Conservation (phyloP, 2,797 vertebrate species). For the Pyrrhura leucotis region DNA sequence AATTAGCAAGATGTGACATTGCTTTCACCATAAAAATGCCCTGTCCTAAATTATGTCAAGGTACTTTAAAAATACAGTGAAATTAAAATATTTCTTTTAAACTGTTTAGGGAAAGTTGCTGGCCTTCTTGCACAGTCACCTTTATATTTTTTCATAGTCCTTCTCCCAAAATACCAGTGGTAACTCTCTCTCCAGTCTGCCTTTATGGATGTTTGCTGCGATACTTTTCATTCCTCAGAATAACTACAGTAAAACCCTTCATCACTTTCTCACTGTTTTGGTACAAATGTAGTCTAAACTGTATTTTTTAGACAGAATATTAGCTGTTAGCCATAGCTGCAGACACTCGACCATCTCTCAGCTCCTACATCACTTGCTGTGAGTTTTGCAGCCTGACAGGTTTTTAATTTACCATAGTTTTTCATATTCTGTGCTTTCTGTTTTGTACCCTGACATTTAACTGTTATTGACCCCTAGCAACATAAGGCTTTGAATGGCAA, state of each 20-base stretch:
- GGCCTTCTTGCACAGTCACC: not conserved
- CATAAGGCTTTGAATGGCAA: not conserved
- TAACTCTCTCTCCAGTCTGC: not conserved
- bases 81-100: conserved; percentile 4
- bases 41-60: not conserved
- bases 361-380: rapidly evolving
- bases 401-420: not conserved
- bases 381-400: not conserved
- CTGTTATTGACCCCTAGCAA: not conserved
- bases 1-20: not conserved
- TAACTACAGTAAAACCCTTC: not conserved
- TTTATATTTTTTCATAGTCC: not conserved
- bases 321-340: not conserved
- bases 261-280: not conserved
- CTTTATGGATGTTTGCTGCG: not conserved
- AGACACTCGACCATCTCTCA: not conserved
- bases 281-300: rapidly evolving
- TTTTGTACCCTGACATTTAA: not conserved
- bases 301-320: not conserved
- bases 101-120: not conserved
- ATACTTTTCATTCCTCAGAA: not conserved
- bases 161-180: not conserved
- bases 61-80: not conserved
- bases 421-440: not conserved
- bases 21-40: not conserved